Conservation (phyloP, 2,113 vertebrate species). For the Bostrychus sinensis region DNA sequence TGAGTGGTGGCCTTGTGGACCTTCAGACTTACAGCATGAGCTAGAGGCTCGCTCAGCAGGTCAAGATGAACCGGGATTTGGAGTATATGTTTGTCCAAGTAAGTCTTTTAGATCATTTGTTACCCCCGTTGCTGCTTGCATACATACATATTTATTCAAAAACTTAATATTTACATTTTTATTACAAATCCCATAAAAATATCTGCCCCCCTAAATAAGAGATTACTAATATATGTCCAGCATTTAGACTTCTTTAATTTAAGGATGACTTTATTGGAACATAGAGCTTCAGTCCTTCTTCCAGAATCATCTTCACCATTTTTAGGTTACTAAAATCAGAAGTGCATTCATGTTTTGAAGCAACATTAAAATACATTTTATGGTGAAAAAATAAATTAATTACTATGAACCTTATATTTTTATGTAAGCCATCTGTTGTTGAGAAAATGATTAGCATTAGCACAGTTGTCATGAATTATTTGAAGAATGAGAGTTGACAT, state of each 20-base stretch:
- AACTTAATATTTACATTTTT: too few relatives aligned
- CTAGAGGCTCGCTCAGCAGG: constrained; percentile 34
- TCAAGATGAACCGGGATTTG: constrained; percentile 79
- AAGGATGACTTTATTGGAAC: not conserved
- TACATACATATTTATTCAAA: not conserved
- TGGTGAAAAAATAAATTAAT: too few relatives aligned
- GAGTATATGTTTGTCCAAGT: constrained; percentile 84
- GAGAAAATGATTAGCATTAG: too few relatives aligned
- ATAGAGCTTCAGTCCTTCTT: constrained; percentile 20
- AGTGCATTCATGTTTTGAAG: not conserved
- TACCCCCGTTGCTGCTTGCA: not conserved
- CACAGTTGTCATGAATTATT: too few relatives aligned
- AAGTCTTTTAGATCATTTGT: constrained; percentile 70
- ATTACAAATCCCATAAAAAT: too few relatives aligned
- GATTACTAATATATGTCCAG: not conserved
- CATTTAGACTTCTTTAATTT: too few relatives aligned
- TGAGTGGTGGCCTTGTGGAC: constrained; percentile 38
- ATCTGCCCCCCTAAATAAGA: too few relatives aligned
- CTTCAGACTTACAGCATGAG: constrained; percentile 62
- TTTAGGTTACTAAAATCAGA: constrained; percentile 19
- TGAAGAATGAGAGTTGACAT: not conserved
- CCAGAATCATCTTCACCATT: not conserved
- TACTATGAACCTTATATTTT: too few relatives aligned
- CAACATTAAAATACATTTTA: too few relatives aligned
- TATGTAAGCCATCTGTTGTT: too few relatives aligned